phyloP scores from a whole-genome alignment of 1,140 invertebrate genomes.

The Nasonia longicornis region DNA sequence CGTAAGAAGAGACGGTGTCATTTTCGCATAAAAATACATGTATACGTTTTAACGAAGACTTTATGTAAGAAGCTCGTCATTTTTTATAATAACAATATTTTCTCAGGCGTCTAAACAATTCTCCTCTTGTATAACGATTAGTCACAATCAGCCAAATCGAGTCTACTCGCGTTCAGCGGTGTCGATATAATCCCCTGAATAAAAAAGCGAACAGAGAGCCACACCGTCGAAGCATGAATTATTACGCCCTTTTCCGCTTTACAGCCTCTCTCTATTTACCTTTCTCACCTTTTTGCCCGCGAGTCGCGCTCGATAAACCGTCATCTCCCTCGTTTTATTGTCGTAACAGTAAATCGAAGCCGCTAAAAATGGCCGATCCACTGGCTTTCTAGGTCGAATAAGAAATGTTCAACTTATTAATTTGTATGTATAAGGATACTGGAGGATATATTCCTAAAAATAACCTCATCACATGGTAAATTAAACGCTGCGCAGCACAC shows the following conservation, averaged over 20 bases:
- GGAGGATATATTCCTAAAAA: not conserved
- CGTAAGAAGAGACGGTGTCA: too few species aligned
- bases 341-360: not conserved
- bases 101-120: not conserved
- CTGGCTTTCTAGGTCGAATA: too few species aligned
- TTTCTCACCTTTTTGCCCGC: not conserved
- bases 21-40: not conserved
- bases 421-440: too few species aligned
- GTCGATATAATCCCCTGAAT: too few species aligned
- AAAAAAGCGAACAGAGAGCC: not conserved
- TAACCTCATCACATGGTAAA: not conserved
- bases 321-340: not conserved
- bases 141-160: not conserved
- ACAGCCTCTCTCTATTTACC: not conserved
- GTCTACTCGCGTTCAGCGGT: too few species aligned
- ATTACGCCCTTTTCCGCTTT: not conserved
- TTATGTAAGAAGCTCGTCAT: not conserved
- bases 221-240: not conserved
- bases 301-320: not conserved
- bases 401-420: too few species aligned
- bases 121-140: not conserved
- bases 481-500: too few species aligned
- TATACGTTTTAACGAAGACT: not conserved
- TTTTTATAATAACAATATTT: slow-evolving; percentile 1
- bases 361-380: not conserved